A percentile compares a stretch with the other conserved stretches of the same genome.
Conservation (phyloP, 2,888 invertebrate genomes). For the Latheticus oryzae region DNA sequence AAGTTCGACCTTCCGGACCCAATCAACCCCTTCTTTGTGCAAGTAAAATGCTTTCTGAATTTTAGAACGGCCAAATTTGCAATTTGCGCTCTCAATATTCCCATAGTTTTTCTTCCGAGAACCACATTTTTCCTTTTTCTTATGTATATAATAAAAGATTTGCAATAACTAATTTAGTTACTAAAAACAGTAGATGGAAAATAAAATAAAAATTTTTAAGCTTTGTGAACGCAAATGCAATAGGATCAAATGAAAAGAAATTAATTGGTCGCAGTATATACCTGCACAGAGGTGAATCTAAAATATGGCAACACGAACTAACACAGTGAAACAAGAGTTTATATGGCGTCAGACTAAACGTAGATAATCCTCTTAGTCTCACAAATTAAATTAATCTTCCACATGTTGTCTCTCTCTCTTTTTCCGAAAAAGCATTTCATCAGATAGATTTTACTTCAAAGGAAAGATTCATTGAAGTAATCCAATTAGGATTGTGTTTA, state of each 20-base stretch:
- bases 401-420: conserved; percentile 33
- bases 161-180: no score
- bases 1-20: conserved; percentile 51
- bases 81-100: conserved; percentile 42
- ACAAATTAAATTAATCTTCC: conserved; percentile 40
- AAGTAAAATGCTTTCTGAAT: conserved; percentile 50
- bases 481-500: conserved; percentile 36
- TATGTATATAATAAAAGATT: no score
- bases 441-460: conserved; percentile 38
- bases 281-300: no score
- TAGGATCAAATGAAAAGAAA: no score
- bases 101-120: conserved; percentile 33
- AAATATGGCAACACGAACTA: conserved; percentile 24
- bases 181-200: background rate
- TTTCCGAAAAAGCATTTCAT: conserved; percentile 26
- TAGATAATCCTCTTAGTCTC: conserved; percentile 35
- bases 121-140: conserved; percentile 26
- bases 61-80: conserved; percentile 49
- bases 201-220: no score
- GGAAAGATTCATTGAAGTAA: conserved; percentile 33
- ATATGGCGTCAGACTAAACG: conserved; percentile 21
- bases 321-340: conserved; percentile 17
- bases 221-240: no score
- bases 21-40: conserved; percentile 52
- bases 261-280: conserved; percentile 3